Evolutionary conservation across 2,888 invertebrate species (phyloP), one percentile per base, ranked within the genome.

Genomic region (Vesta saturnalis): DNA sequence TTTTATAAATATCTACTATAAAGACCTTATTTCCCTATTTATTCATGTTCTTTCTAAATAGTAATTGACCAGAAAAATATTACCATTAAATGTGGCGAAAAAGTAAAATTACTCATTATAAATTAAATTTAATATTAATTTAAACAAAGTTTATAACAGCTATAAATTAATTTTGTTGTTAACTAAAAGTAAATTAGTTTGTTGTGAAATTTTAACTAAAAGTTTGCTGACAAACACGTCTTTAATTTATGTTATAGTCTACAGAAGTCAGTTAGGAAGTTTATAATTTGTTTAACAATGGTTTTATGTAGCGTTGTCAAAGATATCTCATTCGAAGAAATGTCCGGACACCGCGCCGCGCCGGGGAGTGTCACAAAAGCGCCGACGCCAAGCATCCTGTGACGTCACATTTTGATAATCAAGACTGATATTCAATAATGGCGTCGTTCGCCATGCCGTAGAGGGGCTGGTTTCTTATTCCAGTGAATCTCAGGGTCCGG

Each of bases 371-470:
- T 78, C 80, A 79, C 70, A 71, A 66, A 64, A 39, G 82, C 83
- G 83, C 83, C 83, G 83, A 82, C 83, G 81, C 83, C 75, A 63
- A 76, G 72, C 82, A 78, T 77, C 81, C 71, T 79, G 80, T 84
- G 84, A 83, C 85, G 84, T 83, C 84, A 84, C 83, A 67, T 71
- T 77, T 39, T 79, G 80, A 82, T 84, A 83, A 83, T 83, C 84
- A 82, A 82, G 84, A 82, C 82, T 83, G 83, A 83, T 84, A 78
- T 83, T 84, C 83, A 83, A 85, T 85, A 83, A 85, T 85, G 85
- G 84, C 85, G 85, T 80, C 83, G 81, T 59, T 67, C 71, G 74
- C 71, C 73, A 74, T 73, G 71, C 70, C 70, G 72, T 70, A 72
- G 72, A 70, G 70, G 70, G 70, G 70, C 69, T 71, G 72, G 72